Base-by-base conservation (phyloP, 2,888 invertebrate genomes). In the Parapristionchus giblindavisi region DNA sequence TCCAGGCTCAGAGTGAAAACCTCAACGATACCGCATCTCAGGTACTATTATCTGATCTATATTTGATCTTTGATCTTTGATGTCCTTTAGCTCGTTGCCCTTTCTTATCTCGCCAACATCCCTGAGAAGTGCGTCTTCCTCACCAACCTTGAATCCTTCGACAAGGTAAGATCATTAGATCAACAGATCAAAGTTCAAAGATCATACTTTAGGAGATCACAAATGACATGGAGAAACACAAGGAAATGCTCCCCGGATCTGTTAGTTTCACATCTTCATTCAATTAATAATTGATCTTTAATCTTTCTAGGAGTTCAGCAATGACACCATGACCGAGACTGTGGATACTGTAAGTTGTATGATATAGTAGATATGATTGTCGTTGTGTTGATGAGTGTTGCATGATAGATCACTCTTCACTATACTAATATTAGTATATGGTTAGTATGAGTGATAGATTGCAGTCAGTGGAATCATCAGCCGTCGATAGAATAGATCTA, bases 71-170 rank as follows among this genome's bases (percentile, higher is more conserved):
- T 43, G 11, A 43, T 43, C 11, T 43, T 43, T 17, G 32, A 14
- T 6, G 61, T 32, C 17, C 24, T 73, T 38, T 24, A 73, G 73
- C 48, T 73, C 34, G 73, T 61, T 27, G 73, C 73, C 34, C 51
- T 73, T 34, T 73, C 73, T 14, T 73, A 73, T 29, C 61, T 73
- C 8, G 73, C 73, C 21, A 73, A 73, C 27, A 61, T 61, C n/a
- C 73, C 73, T 24, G 73, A 73, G 73, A 73, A 61, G 48, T 73
- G 73, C 27, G 73, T 60, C 32, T 73, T 52, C 73, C 73, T 61
- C 60, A 73, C 73, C 6, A 73, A 73, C 27, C 51, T 61, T 24
- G 73, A 73, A 34, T 36, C 51, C 21, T 73, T 73, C 73, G 73
- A 73, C 73, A 51, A 73, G 71, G 71, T 56, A 40, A 40, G 32